Evolutionary conservation across 92 coral and sea anemone species (phyloP), one percentile per base, ranked within the genome.

Genomic region (Actinernus sp.): DNA sequence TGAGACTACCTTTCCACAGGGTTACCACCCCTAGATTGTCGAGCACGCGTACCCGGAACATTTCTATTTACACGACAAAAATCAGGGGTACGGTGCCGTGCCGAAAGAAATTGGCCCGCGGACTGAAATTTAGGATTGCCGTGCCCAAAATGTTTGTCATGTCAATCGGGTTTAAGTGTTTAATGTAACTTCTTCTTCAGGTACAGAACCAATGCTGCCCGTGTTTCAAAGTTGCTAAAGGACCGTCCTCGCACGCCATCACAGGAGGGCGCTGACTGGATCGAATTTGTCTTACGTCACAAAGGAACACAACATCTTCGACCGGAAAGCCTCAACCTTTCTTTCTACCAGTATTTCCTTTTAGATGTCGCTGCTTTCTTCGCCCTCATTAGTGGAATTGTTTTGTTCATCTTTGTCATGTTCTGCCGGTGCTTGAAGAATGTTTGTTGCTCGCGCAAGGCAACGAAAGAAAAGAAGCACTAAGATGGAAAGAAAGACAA

Each of bases 261-360:
- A 64, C 45, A 64, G 24, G 72, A 64, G 34, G 72, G 58, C 19
- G 72, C 72, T 49, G 72, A 64, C 37, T 64, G 72, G 72, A 64
- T 64, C 8, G 72, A 64, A 49, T 49, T 48, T 64, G 72, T 64
- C 14, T 48, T 64, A 32, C 51, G 34, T 3, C 20, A 64, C 51
- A 64, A 49, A 16, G 72, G 72, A 9, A 64, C 72, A 43, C 39
- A 28, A 7, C 72, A 64, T 19, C 49, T 64, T 9, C n/a, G 54
- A 30, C 72, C 72, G 33, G 6, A 34, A 9, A 39, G 57, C 12
- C 20, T 48, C 34, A 16, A 46, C 24, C n/a, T 65, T 28, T 59
- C 72, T 17, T 65, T 65, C 52, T 65, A 65, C 48, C 72, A 65
- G 59, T 65, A 65, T 51, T 48, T 65, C 33, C 17, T 65, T 27